phyloP scores from a whole-genome alignment of 2,113 vertebrate species.

The Eidolon helvum region DNA sequence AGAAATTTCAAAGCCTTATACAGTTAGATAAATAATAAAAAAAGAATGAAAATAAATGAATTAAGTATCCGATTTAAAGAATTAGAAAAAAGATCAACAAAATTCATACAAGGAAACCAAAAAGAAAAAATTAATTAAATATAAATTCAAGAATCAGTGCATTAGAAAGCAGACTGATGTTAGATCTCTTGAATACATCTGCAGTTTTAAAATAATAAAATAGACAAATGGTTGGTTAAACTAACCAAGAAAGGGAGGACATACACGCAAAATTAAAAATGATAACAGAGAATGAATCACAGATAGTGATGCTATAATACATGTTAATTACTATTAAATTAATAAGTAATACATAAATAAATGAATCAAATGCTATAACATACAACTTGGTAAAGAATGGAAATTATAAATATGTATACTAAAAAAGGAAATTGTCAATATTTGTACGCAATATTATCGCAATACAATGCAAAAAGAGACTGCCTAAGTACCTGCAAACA shows the following conservation, averaged over 20 bases:
- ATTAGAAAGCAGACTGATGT: background rate
- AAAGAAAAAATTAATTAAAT: background rate
- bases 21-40: background rate
- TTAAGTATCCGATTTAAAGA: background rate
- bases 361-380: background rate
- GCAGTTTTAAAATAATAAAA: background rate
- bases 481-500: background rate
- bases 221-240: background rate
- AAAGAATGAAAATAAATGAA: background rate
- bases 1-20: background rate
- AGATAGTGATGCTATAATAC: background rate
- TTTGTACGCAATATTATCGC: slow-evolving; percentile 14
- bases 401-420: background rate
- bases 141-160: background rate
- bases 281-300: background rate
- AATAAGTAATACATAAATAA: too few species aligned
- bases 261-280: background rate
- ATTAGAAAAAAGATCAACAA: background rate
- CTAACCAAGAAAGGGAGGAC: background rate
- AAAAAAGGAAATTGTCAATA: background rate
- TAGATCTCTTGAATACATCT: background rate
- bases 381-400: background rate
- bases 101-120: background rate
- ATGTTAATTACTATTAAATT: too few species aligned
- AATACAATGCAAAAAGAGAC: background rate